A percentile compares a stretch with the other conserved stretches of the same genome.
phyloP scores from a whole-genome alignment of 2,888 invertebrate genomes.

The Temnothorax ravouxi region DNA sequence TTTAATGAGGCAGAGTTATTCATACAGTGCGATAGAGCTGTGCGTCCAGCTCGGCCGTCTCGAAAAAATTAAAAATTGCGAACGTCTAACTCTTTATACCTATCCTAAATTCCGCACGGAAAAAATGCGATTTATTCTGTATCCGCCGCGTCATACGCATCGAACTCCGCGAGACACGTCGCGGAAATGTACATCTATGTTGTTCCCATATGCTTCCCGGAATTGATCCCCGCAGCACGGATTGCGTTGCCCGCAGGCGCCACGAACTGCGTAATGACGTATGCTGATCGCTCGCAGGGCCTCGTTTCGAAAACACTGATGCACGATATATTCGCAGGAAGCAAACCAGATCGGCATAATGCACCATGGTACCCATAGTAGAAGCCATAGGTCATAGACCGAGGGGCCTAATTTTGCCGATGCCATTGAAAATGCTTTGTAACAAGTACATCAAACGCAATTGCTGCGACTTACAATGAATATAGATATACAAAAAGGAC shows the following conservation, averaged over 20 bases:
- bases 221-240: slow-evolving; percentile 46
- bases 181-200: slow-evolving; percentile 49
- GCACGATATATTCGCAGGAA: slow-evolving; percentile 12
- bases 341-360: slow-evolving; percentile 28
- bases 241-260: slow-evolving; percentile 65
- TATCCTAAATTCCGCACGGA: neutral
- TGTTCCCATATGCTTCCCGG: slow-evolving; percentile 9
- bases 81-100: neutral
- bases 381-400: neutral
- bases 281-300: slow-evolving; percentile 60
- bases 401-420: neutral
- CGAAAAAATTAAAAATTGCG: neutral
- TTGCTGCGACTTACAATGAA: neutral
- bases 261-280: slow-evolving; percentile 66
- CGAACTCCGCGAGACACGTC: slow-evolving; percentile 31
- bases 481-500: neutral
- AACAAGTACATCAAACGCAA: neutral
- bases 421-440: slow-evolving; percentile 1
- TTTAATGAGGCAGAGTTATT: neutral
- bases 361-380: neutral
- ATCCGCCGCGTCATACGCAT: neutral
- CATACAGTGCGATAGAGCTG: neutral
- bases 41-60: neutral
- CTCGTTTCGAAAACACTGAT: slow-evolving; percentile 45
- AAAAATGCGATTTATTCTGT: neutral